A percentile compares a stretch with the other conserved stretches of the same genome.
Conservation (phyloP, 2,888 invertebrate genomes). For the Malacosoma neustria region DNA sequence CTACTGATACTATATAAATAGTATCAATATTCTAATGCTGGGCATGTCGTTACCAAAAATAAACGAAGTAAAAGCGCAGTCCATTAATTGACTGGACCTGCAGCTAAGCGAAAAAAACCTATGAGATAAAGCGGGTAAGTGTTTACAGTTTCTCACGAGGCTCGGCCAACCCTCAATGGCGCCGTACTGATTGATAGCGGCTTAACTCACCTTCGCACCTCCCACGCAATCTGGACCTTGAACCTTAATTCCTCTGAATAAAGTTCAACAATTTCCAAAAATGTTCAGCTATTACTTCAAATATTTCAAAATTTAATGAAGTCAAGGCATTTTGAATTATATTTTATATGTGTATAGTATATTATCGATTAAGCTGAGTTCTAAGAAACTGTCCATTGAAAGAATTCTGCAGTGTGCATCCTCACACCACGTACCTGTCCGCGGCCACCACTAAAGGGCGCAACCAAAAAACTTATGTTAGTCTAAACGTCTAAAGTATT, state of each 20-base stretch:
- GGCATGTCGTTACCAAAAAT: conserved; percentile 55
- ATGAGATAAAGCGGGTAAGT: conserved; percentile 72
- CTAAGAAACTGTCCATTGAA: conserved; percentile 55
- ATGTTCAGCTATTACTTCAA: no score
- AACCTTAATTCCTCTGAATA: conserved; percentile 11
- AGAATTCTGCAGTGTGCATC: conserved; percentile 74
- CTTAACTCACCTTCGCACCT: conserved; percentile 58
- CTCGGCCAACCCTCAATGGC: conserved; percentile 71
- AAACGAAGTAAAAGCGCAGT: conserved; percentile 68
- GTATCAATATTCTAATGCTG: conserved; percentile 54
- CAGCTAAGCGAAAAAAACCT: conserved; percentile 63
- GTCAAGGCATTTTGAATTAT: no score
- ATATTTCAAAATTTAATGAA: no score
- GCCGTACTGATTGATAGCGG: conserved; percentile 72
- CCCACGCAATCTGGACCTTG: conserved; percentile 12
- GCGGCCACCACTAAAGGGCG: conserved; percentile 67
- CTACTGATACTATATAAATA: conserved; percentile 65
- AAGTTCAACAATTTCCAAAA: not conserved
- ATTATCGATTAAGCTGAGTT: conserved; percentile 11
- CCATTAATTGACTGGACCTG: conserved; percentile 72
- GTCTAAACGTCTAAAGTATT: no score
- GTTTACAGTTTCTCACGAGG: conserved; percentile 73
- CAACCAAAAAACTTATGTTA: conserved; percentile 70
- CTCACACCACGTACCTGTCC: conserved; percentile 67
- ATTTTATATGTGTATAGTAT: conserved; percentile 19